A percentile compares a stretch with the other conserved stretches of the same genome.
phyloP scores from a whole-genome alignment of 2,113 vertebrate species.

The Ophiodon elongatus region DNA sequence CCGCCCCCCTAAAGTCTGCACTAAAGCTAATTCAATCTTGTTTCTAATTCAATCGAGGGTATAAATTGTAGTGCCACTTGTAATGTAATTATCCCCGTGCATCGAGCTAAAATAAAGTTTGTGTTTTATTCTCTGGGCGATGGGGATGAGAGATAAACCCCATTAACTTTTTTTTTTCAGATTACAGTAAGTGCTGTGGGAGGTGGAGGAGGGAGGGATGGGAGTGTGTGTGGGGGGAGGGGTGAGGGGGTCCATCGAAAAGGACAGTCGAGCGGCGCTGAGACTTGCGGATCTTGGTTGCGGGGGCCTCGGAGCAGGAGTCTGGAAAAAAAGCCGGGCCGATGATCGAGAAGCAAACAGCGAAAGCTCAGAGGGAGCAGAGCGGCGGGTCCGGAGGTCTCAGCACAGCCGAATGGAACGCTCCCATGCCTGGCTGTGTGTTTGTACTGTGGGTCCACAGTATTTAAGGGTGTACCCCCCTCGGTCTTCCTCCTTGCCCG shows the following conservation, averaged over 20 bases:
- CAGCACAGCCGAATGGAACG: slow-evolving; percentile 45
- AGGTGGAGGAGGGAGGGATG: neutral
- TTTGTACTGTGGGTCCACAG: slow-evolving; percentile 31
- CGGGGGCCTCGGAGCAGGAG: slow-evolving; percentile 39
- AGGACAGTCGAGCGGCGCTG: slow-evolving; percentile 30
- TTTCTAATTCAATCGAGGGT: slow-evolving; percentile 66
- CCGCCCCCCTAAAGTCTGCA: neutral
- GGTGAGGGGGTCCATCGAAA: slow-evolving; percentile 3
- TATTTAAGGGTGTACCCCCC: slow-evolving; percentile 35
- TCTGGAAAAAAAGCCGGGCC: slow-evolving; percentile 30
- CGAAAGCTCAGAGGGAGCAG: slow-evolving; percentile 51
- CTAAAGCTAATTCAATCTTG: slow-evolving; percentile 54
- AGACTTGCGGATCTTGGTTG: slow-evolving; percentile 29
- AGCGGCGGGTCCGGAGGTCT: slow-evolving; percentile 52
- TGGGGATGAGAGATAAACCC: slow-evolving; percentile 65
- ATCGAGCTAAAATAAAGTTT: slow-evolving; percentile 56
- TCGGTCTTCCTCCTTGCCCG: slow-evolving; percentile 24
- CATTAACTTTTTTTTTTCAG: slow-evolving; percentile 55
- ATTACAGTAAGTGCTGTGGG: slow-evolving; percentile 61
- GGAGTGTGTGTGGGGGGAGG: no score
- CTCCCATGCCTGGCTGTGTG: neutral
- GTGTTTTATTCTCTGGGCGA: slow-evolving; percentile 57
- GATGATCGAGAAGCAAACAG: slow-evolving; percentile 69
- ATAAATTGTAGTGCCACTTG: slow-evolving; percentile 45
- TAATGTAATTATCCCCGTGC: slow-evolving; percentile 58